A percentile compares a stretch with the other conserved stretches of the same genome.
These are phyloP conservation scores for Exocentrus adspersus DNA, from an alignment of 2,888 invertebrate species.

Conservation along the genomic window DNA sequence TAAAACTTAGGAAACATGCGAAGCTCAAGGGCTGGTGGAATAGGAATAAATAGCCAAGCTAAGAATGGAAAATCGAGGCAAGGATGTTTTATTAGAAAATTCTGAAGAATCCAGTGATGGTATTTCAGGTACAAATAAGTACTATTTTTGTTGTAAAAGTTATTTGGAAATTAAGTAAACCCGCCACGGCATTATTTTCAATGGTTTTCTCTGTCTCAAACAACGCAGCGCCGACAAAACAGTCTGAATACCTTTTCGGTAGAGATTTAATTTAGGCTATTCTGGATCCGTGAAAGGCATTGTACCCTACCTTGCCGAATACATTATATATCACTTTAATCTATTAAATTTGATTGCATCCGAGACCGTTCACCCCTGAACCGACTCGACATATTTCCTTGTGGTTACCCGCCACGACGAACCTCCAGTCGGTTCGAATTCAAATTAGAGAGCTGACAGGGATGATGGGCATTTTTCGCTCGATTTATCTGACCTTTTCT, in stretches of 20 bases:
- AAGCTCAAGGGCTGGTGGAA: not conserved
- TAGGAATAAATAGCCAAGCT: not conserved
- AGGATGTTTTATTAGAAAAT: too few relatives aligned
- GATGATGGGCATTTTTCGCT: constrained; percentile 4
- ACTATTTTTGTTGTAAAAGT: too few relatives aligned
- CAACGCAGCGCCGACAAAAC: not conserved
- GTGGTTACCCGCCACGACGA: not conserved
- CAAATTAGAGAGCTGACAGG: constrained; percentile 4
- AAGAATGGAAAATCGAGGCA: not conserved
- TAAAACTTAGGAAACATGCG: constrained; percentile 4
- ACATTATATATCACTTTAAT: constrained; percentile 1
- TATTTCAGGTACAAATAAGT: too few relatives aligned
- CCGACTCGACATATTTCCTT: not conserved
- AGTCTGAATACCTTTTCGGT: not conserved
- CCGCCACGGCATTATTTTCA: too few relatives aligned
- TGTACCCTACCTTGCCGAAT: not conserved
- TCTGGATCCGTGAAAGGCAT: not conserved
- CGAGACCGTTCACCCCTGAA: not conserved
- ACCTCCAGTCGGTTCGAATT: not conserved
- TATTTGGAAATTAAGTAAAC: too few relatives aligned
- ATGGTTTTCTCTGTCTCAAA: too few relatives aligned
- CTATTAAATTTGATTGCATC: not conserved
- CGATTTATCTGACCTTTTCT: constrained; percentile 3
- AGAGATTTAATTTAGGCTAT: not conserved
- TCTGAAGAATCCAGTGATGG: too few relatives aligned